phyloP scores from a whole-genome alignment of 2,888 invertebrate species.

The Megaustenia siamemsis region DNA sequence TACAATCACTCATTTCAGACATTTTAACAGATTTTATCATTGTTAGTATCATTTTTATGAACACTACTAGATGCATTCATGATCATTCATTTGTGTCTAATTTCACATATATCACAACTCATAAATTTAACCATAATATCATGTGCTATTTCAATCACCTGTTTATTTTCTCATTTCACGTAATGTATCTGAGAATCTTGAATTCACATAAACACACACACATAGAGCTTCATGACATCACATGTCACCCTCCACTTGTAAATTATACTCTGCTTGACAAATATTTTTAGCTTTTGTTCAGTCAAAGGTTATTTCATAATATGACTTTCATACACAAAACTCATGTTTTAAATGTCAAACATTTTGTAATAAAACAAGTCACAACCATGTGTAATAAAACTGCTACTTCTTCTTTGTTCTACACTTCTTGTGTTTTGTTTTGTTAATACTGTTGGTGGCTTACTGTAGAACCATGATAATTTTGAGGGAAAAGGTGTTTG shows the following conservation, averaged over 20 bases:
- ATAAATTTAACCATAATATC: not conserved
- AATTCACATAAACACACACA: too few relatives aligned
- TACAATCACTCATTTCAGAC: constrained; percentile 21
- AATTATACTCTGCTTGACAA: not conserved
- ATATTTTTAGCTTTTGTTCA: constrained; percentile 27
- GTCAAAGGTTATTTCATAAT: constrained; percentile 21
- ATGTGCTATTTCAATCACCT: not conserved
- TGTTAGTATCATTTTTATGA: not conserved
- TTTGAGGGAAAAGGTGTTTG: not conserved
- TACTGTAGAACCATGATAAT: not conserved
- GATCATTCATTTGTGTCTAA: not conserved
- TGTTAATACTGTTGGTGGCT: not conserved
- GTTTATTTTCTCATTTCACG: not conserved
- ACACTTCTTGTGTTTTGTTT: too few relatives aligned
- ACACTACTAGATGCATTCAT: not conserved
- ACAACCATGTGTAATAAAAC: not conserved
- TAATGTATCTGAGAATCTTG: too few relatives aligned
- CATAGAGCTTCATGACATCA: not conserved
- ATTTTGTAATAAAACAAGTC: constrained; percentile 38
- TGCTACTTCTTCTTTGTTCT: too few relatives aligned
- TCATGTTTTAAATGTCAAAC: constrained; percentile 17
- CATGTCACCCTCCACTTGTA: not conserved
- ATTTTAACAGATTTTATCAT: not conserved
- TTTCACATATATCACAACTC: not conserved
- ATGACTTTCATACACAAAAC: constrained; percentile 5